A percentile compares a stretch with the other conserved stretches of the same genome.
Conservation (phyloP, 2,888 invertebrate genomes). For the Tiphia femorata region DNA sequence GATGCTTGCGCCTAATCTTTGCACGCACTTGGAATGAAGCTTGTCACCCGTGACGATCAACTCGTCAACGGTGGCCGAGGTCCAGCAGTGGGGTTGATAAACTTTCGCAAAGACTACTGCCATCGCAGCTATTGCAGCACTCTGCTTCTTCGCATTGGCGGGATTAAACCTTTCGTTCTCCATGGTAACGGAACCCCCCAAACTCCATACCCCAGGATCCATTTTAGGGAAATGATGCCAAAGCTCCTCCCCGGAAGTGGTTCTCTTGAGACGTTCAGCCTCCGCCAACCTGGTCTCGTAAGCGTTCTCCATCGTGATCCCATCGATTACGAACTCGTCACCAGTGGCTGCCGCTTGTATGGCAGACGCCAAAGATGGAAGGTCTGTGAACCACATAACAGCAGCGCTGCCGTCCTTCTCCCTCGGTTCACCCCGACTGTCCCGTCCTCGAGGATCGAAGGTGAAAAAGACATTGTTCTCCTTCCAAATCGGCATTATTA, state of each 20-base stretch:
- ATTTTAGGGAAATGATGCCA: constrained; percentile 57
- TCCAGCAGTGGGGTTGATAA: constrained; percentile 57
- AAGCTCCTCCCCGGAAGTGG: constrained; percentile 43
- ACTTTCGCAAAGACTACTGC: constrained; percentile 59
- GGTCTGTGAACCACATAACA: constrained; percentile 57
- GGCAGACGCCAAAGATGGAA: constrained; percentile 37
- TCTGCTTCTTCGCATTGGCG: constrained; percentile 45
- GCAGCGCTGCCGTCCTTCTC: constrained; percentile 50
- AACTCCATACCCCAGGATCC: constrained; percentile 52
- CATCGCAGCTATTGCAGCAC: constrained; percentile 55
- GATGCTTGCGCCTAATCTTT: constrained; percentile 38
- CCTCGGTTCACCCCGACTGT: constrained; percentile 41
- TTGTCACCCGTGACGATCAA: constrained; percentile 56
- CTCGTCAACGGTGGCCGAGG: constrained; percentile 51
- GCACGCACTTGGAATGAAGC: constrained; percentile 52
- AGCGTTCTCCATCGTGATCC: constrained; percentile 47
- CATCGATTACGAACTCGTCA: constrained; percentile 50
- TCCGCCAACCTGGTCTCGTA: constrained; percentile 50
- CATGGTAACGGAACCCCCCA: constrained; percentile 43
- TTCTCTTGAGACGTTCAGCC: constrained; percentile 33
- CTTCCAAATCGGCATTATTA: constrained; percentile 66
- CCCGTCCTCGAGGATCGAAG: constrained; percentile 58
- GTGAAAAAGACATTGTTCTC: constrained; percentile 54
- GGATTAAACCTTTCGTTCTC: constrained; percentile 42
- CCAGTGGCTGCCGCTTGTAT: constrained; percentile 33